These are phyloP conservation scores for Steinernema feltiae DNA, from an alignment of 1,140 invertebrate genomes.

Conservation along the genomic window DNA sequence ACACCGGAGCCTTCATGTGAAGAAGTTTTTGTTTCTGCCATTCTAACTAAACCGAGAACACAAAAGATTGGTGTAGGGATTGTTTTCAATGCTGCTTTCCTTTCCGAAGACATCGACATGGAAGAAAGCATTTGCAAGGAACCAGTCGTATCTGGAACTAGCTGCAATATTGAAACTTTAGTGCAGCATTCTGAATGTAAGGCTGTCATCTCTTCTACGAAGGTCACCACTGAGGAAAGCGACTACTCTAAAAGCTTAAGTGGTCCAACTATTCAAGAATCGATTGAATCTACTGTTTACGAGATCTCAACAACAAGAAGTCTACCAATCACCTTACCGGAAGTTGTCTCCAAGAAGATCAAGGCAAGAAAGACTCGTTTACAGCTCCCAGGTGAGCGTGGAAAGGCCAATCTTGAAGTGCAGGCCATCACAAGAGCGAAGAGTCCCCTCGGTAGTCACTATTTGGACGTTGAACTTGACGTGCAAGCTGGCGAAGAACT, in stretches of 20 bases:
- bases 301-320: neutral
- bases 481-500: neutral
- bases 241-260: neutral
- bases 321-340: neutral
- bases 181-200: neutral
- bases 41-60: neutral
- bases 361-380: neutral
- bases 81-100: neutral
- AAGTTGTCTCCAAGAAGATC: conserved; percentile 1
- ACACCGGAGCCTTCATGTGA: neutral
- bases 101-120: neutral
- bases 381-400: neutral
- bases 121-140: neutral
- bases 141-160: neutral
- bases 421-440: neutral
- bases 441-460: conserved; percentile 6
- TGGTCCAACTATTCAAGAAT: neutral
- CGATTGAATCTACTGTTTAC: neutral
- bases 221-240: neutral
- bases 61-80: neutral
- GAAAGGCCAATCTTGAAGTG: neutral
- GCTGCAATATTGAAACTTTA: neutral
- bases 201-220: neutral
- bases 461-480: neutral
- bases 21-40: neutral